Base-by-base conservation (phyloP, 92 coral and sea anemone genomes). In the Micromussa lordhowensis region DNA sequence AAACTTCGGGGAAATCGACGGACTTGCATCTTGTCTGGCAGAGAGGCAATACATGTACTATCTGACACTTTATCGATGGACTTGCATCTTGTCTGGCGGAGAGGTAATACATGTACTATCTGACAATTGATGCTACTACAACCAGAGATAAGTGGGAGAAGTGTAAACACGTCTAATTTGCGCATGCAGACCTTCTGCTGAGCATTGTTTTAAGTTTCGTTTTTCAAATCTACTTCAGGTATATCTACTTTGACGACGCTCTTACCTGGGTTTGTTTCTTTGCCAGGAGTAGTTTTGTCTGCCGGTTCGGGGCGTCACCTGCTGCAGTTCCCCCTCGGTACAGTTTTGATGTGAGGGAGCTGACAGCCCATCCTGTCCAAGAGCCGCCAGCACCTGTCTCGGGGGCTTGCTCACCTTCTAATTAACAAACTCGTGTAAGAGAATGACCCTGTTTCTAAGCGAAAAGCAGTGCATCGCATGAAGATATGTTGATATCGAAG, bases 351-450 rank as follows among this genome's bases (percentile, higher is more conserved):
- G 99, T 96, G 18, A 97, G 92, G 9, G 99, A 97, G 77, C 94
- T 94, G 77, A 97, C 94, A 29, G 99, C 99, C 99, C 99, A 97
- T 35, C 99, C 99, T 55, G 99, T 97, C 99, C 99, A 97, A 9
- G 99, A 95, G 31, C 80, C 91, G 49, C 89, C 90, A 40, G 87
- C 81, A 71, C 89, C 90, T 75, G 96, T 77, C 31, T 88, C 94
- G 76, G 91, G 84, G 63, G 59, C 32, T 81, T 89, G 93, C 82
- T 94, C 94, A 40, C 88, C 88, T 80, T 80, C 84, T 82, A 79
- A 30, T n/a, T 10, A 82, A 30, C 61, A 68, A 36, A 2, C 19
- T n/a, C 10, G n/a, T 64, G 58, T 32, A 21, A 61, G 40, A 28
- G 17, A 68, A 13, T n/a, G 34, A 28, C 5, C 30, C 12, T 44